Base-by-base conservation (phyloP, 2,113 vertebrate species). In the Pelvicachromis taeniatus region DNA sequence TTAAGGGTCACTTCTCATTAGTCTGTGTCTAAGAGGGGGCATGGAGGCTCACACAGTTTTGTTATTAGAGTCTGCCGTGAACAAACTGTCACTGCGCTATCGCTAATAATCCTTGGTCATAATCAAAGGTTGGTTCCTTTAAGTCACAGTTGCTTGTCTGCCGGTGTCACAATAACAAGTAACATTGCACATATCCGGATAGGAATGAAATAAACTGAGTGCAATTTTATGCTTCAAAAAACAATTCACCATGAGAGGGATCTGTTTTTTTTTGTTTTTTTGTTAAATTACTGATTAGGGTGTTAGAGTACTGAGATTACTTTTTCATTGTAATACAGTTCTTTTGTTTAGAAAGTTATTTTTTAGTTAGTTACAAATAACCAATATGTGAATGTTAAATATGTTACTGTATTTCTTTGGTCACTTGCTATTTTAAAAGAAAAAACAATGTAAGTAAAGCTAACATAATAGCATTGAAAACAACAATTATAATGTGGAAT, bases 1-100 rank as follows among this genome's bases (percentile, higher is more conserved):
- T 95, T 93, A 93, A 73, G 87, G 92, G 90, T 95, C 87, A 89
- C 84, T 91, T 94, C 75, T 89, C 91, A 89, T 93, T 94, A 91
- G 77, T 54, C 54, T 52, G 68, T 83, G 86, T 93, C 89, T 89
- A 78, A 78, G 58, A 84, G 61, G 81, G 88, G 78, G 85, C 94
- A 92, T 92, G 92, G 77, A 90, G 70, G 40, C 75, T 81, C 94
- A 94, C 78, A 85, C 85, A 5, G 58, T 85, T 87, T 83, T 82
- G 82, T 87, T 88, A 93, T 94, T 94, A 93, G 92, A 13, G 40
- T 84, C 78, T 52, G 53, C 38, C 58, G 5, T 26, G 11, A 65
- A 77, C 61, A 83, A 45, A 85, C 82, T 29, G 65, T 75, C 81
- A 23, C 52, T 33, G 61, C 7, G 52, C 78, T 23, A 45, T 81